Conservation (phyloP, 1,140 invertebrate genomes). For the Pseudomyrmex cubaensis region DNA sequence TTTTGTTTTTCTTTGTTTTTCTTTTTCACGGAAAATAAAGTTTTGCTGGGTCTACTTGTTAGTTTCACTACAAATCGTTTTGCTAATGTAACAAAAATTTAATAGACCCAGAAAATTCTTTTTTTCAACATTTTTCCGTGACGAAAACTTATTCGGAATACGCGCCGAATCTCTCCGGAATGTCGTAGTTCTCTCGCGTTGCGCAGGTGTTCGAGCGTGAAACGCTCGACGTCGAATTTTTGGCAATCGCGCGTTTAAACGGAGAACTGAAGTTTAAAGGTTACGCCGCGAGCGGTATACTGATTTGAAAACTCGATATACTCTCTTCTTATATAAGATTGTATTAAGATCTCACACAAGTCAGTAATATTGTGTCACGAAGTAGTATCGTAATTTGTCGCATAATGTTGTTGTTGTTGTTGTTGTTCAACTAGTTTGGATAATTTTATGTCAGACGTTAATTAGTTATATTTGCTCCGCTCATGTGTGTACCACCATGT, state of each 20-base stretch:
- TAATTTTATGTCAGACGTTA: slow-evolving; percentile 26
- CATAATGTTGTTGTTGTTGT: neutral
- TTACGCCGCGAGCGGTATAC: neutral
- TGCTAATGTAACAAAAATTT: too few species aligned
- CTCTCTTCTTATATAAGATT: neutral
- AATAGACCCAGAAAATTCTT: too few species aligned
- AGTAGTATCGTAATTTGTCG: neutral
- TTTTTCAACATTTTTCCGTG: too few species aligned
- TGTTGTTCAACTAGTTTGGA: neutral
- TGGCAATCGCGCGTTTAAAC: neutral
- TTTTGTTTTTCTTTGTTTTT: too few species aligned
- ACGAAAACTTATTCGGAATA: too few species aligned
- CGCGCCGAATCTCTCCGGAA: too few species aligned
- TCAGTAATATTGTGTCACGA: neutral
- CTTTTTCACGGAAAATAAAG: too few species aligned
- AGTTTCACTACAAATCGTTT: too few species aligned
- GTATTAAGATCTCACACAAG: neutral
- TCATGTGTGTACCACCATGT: neutral
- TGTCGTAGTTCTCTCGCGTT: slow-evolving; percentile 14
- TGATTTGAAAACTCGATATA: neutral
- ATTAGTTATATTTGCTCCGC: neutral
- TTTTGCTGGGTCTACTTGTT: too few species aligned
- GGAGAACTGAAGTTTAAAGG: slow-evolving; percentile 17
- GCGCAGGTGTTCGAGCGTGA: slow-evolving; percentile 30
- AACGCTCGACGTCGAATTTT: slow-evolving; percentile 6